phyloP scores from a whole-genome alignment of 2,113 vertebrate species.

The Clarias macrocephalus region DNA sequence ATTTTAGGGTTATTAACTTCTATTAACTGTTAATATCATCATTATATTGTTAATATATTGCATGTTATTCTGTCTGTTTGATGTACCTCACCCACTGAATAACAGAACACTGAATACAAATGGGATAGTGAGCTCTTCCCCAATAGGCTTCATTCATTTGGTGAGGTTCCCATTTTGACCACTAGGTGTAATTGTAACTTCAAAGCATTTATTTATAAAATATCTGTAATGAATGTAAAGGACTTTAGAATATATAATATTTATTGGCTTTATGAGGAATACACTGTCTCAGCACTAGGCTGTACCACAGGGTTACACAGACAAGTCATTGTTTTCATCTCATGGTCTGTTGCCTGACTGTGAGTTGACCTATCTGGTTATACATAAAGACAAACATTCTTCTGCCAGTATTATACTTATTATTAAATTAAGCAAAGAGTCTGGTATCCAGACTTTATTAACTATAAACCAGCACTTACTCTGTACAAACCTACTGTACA shows the following conservation, averaged over 20 bases:
- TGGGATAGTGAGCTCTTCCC: background rate
- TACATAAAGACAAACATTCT: background rate
- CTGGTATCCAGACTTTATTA: background rate
- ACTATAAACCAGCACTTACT: background rate
- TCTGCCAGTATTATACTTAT: background rate
- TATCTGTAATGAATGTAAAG: background rate
- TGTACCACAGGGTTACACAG: background rate
- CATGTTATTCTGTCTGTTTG: background rate
- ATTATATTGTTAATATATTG: background rate
- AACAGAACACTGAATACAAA: background rate
- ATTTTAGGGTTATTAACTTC: background rate
- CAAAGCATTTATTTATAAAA: too few species aligned
- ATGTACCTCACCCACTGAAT: background rate
- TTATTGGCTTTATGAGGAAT: background rate
- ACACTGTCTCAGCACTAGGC: background rate
- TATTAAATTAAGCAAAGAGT: slow-evolving; percentile 1
- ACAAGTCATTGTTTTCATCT: background rate
- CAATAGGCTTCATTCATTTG: background rate
- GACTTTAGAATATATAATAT: background rate
- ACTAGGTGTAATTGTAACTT: background rate
- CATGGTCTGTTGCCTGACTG: background rate
- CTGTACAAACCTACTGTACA: background rate
- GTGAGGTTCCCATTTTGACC: background rate
- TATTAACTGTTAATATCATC: background rate
- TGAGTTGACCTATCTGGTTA: background rate